phyloP scores from a whole-genome alignment of 2,888 invertebrate genomes.

The Deilephila elpenor region DNA sequence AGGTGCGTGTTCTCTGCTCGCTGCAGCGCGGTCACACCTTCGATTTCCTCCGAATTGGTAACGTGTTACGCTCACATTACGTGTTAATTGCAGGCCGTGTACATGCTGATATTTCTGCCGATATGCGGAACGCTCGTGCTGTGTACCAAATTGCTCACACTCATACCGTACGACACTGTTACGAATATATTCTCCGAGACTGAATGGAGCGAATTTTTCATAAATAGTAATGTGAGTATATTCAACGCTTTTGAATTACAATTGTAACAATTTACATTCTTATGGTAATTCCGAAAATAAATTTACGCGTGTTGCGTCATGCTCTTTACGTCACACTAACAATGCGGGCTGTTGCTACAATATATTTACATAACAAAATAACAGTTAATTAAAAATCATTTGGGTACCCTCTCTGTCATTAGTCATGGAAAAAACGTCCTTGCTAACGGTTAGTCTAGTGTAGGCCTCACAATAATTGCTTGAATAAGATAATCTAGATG shows the following conservation, averaged over 20 bases:
- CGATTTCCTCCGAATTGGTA: constrained; percentile 30
- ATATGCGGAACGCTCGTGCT: constrained; percentile 90
- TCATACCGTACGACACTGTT: constrained; percentile 87
- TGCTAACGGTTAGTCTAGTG: not conserved
- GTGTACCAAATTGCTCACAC: constrained; percentile 89
- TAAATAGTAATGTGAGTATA: constrained; percentile 89
- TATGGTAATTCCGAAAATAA: not conserved
- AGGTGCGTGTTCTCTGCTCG: constrained; percentile 75
- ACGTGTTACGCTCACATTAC: constrained; percentile 31
- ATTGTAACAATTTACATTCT: constrained; percentile 1
- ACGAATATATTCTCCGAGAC: constrained; percentile 91
- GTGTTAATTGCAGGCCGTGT: constrained; percentile 82
- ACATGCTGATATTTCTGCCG: constrained; percentile 91
- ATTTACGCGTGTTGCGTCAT: not conserved
- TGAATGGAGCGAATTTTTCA: constrained; percentile 93
- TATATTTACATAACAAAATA: not conserved
- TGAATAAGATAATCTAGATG: not conserved
- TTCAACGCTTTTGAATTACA: not conserved
- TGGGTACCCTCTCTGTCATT: not conserved
- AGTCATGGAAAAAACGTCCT: not conserved
- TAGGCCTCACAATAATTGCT: not conserved
- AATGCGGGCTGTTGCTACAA: not conserved
- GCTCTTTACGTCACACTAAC: not conserved
- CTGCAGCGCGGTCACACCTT: constrained; percentile 23
- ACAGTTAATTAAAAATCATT: not conserved